Conservation (phyloP, 1,140 invertebrate genomes). For the Oppia nitens region DNA sequence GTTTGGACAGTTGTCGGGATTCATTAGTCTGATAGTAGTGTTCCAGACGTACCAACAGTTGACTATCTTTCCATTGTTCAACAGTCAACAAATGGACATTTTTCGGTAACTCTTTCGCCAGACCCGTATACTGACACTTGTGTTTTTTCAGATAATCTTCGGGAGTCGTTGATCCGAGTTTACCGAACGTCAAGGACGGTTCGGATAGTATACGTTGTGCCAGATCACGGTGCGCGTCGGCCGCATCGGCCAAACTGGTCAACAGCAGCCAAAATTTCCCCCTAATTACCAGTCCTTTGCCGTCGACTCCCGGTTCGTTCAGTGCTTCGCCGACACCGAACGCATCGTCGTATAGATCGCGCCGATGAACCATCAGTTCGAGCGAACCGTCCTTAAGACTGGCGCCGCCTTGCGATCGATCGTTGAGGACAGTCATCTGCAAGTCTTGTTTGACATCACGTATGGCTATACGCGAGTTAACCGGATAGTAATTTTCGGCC, state of each 20-base stretch:
- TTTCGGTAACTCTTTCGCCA: too few relatives aligned
- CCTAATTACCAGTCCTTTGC: conserved; percentile 55
- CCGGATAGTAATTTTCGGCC: conserved; percentile 81
- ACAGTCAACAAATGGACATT: conserved; percentile 71
- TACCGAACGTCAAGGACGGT: conserved; percentile 31
- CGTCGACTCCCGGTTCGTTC: conserved; percentile 53
- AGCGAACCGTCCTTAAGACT: conserved; percentile 36
- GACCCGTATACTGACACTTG: too few relatives aligned
- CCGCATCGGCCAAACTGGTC: conserved; percentile 24
- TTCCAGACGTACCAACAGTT: conserved; percentile 61
- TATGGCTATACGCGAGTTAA: conserved; percentile 56
- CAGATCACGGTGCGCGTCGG: conserved; percentile 29
- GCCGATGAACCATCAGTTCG: conserved; percentile 46
- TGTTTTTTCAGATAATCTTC: too few relatives aligned
- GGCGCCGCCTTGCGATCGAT: conserved; percentile 68
- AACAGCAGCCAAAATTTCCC: conserved; percentile 42
- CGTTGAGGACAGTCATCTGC: conserved; percentile 44
- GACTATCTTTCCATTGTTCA: conserved; percentile 53
- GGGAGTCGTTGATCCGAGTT: too few relatives aligned
- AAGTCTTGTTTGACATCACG: conserved; percentile 9
- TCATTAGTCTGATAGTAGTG: conserved; percentile 62
- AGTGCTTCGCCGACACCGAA: conserved; percentile 81
- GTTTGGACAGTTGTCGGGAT: conserved; percentile 35
- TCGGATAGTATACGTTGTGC: conserved; percentile 32
- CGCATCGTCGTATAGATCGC: conserved; percentile 65